Percentiles rank a stretch among this genome's conserved stretches.
Evolutionary conservation across 2,888 invertebrate species (phyloP).

Genomic region (Orthonevra nobilis): DNA sequence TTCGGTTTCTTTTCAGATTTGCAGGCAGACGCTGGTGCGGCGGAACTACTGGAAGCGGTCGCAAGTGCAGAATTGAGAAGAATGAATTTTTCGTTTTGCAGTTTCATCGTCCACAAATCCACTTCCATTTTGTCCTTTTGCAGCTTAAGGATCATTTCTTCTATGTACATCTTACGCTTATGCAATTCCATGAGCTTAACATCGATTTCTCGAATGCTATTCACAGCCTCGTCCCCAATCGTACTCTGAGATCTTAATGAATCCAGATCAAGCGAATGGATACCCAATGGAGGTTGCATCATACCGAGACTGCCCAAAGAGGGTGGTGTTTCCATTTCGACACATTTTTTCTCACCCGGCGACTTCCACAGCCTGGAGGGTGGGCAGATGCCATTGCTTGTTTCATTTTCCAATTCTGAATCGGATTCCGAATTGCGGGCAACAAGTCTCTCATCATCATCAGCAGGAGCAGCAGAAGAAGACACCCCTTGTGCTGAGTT

Average conservation of each 20-base stretch:
- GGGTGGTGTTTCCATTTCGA: conserved; percentile 23
- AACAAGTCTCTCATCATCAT: conserved; percentile 30
- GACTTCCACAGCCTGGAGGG: conserved; percentile 69
- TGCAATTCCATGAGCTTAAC: conserved; percentile 77
- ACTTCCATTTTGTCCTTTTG: conserved; percentile 78
- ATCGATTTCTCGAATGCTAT: conserved; percentile 76
- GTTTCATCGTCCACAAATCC: conserved; percentile 75
- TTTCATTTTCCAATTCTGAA: conserved; percentile 31
- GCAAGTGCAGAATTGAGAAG: conserved; percentile 75
- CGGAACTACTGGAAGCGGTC: conserved; percentile 44
- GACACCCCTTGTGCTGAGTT: conserved; percentile 64
- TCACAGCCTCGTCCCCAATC: conserved; percentile 73
- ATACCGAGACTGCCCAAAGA: conserved; percentile 18
- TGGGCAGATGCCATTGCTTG: conserved; percentile 11
- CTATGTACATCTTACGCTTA: conserved; percentile 77
- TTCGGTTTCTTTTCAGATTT: conserved; percentile 18
- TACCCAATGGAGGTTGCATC: conserved; percentile 14
- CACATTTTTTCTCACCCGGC: conserved; percentile 72
- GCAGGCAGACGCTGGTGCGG: background rate
- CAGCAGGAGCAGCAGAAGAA: no score
- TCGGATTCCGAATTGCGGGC: conserved; percentile 29
- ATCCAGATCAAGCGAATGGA: conserved; percentile 67
- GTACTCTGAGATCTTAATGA: conserved; percentile 71
- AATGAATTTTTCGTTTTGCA: conserved; percentile 77
- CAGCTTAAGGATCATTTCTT: conserved; percentile 78